Percentiles rank a stretch among this genome's conserved stretches.
Evolutionary conservation across 2,888 invertebrate species (phyloP).

Genomic region (Syrphus vitripennis): DNA sequence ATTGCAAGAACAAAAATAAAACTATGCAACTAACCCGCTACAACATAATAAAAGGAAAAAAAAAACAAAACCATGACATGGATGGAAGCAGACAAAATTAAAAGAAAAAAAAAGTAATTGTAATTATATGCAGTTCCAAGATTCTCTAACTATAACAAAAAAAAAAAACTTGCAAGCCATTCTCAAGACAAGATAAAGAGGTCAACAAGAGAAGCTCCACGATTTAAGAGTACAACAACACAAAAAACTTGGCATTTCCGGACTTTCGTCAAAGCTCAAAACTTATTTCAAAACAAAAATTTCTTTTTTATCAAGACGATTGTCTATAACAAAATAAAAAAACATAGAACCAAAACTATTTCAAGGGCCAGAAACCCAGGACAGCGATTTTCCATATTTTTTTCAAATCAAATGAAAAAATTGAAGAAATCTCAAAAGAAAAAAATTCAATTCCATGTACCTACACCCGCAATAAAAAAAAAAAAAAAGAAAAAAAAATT

Average conservation of each 20-base stretch:
- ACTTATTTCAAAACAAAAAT: background rate
- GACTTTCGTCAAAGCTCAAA: slow-evolving; percentile 6
- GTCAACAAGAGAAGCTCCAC: slow-evolving; percentile 59
- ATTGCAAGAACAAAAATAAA: background rate
- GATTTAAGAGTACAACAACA: slow-evolving; percentile 11
- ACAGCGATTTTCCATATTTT: slow-evolving; percentile 7
- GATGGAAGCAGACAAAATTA: background rate
- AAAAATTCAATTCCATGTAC: slow-evolving; percentile 53
- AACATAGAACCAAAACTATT: background rate
- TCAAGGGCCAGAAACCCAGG: background rate
- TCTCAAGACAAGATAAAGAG: slow-evolving; percentile 58
- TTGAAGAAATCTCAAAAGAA: slow-evolving; percentile 24
- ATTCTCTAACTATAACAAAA: background rate
- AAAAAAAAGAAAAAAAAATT: slow-evolving; percentile 16
- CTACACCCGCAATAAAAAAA: slow-evolving; percentile 51
- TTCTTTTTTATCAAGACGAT: background rate
- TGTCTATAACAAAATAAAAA: background rate
- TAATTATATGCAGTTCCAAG: slow-evolving; percentile 21
- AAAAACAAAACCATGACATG: background rate
- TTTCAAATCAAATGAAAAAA: background rate
- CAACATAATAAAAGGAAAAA: background rate
- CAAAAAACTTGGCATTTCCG: slow-evolving; percentile 38
- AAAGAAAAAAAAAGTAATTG: slow-evolving; percentile 18
- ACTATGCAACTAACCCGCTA: background rate
- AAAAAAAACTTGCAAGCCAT: slow-evolving; percentile 28